These are phyloP conservation scores for Callinectes sapidus DNA, from an alignment of 2,888 invertebrate genomes.

Conservation along the genomic window DNA sequence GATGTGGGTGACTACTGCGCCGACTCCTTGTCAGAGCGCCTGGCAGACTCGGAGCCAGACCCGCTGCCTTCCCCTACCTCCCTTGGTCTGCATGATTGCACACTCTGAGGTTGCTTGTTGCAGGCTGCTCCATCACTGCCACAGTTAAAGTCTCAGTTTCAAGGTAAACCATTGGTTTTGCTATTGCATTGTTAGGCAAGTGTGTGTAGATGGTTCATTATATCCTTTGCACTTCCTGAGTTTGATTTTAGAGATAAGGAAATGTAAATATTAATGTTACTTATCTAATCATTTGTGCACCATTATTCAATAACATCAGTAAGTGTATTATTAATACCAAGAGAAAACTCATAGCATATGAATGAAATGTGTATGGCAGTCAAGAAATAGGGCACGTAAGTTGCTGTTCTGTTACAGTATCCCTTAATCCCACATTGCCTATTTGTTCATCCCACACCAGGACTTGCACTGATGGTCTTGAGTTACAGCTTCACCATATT, in stretches of 20 bases:
- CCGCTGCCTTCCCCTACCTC: slow-evolving; percentile 68
- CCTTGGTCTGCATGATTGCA: slow-evolving; percentile 68
- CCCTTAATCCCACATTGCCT: too few relatives aligned
- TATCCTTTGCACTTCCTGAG: neutral
- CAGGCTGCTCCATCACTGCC: slow-evolving; percentile 38
- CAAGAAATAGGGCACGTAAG: too few relatives aligned
- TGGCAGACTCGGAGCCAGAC: slow-evolving; percentile 69
- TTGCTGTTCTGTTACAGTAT: too few relatives aligned
- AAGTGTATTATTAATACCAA: too few relatives aligned
- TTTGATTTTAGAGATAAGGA: neutral
- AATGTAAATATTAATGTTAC: too few relatives aligned
- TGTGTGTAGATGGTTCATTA: neutral
- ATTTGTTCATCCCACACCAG: too few relatives aligned
- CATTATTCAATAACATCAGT: too few relatives aligned
- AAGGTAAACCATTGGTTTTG: slow-evolving; percentile 30
- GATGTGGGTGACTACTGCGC: slow-evolving; percentile 66
- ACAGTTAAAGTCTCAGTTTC: neutral
- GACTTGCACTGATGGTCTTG: too few relatives aligned
- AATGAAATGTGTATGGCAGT: too few relatives aligned
- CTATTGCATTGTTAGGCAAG: neutral
- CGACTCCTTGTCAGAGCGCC: slow-evolving; percentile 61
- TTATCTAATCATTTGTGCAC: too few relatives aligned
- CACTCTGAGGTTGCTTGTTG: slow-evolving; percentile 50
- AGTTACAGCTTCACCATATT: too few relatives aligned
- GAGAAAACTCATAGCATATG: too few relatives aligned